Evolutionary conservation across 2,113 vertebrate species (phyloP).

Genomic region (Sceloporus tristichus): DNA sequence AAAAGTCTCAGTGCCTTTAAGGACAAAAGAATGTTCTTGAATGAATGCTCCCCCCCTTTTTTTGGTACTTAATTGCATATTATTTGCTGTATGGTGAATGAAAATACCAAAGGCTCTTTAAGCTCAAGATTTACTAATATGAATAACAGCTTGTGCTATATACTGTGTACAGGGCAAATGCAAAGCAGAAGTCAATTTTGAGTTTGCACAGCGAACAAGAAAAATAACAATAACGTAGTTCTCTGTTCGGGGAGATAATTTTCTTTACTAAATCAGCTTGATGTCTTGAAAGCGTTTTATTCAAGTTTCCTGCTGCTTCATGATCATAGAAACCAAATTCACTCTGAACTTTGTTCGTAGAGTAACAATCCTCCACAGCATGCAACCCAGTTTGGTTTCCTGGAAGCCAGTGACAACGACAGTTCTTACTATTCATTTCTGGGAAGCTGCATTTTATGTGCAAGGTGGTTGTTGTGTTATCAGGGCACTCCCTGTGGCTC

Average conservation of each 20-base stretch:
- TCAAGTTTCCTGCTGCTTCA: not conserved
- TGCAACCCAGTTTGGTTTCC: not conserved
- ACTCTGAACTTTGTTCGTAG: not conserved
- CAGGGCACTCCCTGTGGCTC: too few relatives aligned
- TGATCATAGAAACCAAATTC: not conserved
- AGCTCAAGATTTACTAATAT: too few relatives aligned
- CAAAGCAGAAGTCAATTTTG: not conserved
- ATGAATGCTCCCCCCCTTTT: too few relatives aligned
- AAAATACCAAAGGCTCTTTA: not conserved
- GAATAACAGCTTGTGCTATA: not conserved
- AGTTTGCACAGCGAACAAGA: not conserved
- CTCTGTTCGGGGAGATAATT: conserved; percentile 2
- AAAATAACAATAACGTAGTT: not conserved
- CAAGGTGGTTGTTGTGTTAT: too few relatives aligned
- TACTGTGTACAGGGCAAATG: too few relatives aligned
- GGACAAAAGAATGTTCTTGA: too few relatives aligned
- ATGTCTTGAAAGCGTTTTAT: not conserved
- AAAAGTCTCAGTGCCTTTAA: not conserved
- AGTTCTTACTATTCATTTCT: not conserved
- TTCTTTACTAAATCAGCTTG: not conserved
- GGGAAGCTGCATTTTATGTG: too few relatives aligned
- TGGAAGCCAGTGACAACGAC: too few relatives aligned
- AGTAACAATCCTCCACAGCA: fast-evolving
- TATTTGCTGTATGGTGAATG: not conserved
- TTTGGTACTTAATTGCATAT: too few relatives aligned